phyloP scores from a whole-genome alignment of 2,888 invertebrate species.

The Amphimallon solstitiale region DNA sequence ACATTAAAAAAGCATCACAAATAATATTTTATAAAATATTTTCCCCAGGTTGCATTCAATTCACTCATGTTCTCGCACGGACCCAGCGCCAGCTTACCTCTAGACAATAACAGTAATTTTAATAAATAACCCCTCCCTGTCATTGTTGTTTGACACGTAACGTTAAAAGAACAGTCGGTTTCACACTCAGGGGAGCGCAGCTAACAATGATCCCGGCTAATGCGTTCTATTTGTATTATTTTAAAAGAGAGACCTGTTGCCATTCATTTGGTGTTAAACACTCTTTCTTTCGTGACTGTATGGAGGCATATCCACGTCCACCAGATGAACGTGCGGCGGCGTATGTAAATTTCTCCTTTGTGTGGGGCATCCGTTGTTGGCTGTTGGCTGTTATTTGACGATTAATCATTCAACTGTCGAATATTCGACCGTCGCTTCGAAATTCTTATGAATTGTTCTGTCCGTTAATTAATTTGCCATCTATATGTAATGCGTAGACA shows the following conservation, averaged over 20 bases:
- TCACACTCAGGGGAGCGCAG: conserved; percentile 41
- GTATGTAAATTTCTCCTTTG: conserved; percentile 12
- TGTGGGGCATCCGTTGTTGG: too few species aligned
- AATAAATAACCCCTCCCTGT: conserved; percentile 47
- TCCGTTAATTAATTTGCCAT: conserved; percentile 1
- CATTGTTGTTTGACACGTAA: conserved; percentile 45
- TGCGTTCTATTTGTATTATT: conserved; percentile 37
- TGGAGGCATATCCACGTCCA: too few species aligned
- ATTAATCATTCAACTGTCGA: conserved; percentile 13
- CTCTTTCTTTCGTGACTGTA: conserved; percentile 5
- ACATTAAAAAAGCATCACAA: too few species aligned
- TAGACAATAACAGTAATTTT: conserved; percentile 45
- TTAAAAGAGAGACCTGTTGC: conserved; percentile 35
- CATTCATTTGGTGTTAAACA: conserved; percentile 41
- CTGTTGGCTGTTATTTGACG: neutral
- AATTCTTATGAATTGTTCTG: neutral
- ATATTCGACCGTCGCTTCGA: conserved; percentile 1
- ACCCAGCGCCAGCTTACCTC: conserved; percentile 35
- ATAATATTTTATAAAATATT: conserved; percentile 28
- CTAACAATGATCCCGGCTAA: conserved; percentile 40
- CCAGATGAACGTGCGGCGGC: neutral
- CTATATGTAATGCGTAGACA: neutral
- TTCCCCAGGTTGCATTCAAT: conserved; percentile 32
- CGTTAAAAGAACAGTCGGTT: conserved; percentile 42
- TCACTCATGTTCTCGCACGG: conserved; percentile 32